Evolutionary conservation across 2,797 vertebrate species (phyloP).

Genomic region (Pogoniulus pusillus): DNA sequence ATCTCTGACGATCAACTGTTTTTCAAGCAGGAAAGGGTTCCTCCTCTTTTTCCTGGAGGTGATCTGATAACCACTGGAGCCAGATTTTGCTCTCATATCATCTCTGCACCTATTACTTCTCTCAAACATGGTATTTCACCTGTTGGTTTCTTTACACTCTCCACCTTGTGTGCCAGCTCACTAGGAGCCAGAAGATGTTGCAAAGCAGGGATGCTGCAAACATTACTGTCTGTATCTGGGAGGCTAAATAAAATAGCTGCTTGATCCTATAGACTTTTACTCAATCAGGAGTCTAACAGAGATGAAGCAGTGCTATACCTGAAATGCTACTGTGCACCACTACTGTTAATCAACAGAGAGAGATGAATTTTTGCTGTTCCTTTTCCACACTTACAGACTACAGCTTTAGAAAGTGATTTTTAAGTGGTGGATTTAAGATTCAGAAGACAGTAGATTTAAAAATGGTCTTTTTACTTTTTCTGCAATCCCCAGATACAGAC

Average conservation of each 20-base stretch:
- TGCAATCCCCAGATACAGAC: background rate
- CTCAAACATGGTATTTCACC: background rate
- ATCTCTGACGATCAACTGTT: background rate
- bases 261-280: background rate
- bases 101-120: background rate
- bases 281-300: background rate
- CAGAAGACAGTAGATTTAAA: background rate
- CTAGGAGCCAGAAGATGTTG: background rate
- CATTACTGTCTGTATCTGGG: background rate
- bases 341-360: background rate
- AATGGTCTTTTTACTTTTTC: background rate
- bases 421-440: background rate
- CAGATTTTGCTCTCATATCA: background rate
- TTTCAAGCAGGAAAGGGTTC: background rate
- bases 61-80: background rate
- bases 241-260: background rate
- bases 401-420: background rate
- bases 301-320: background rate
- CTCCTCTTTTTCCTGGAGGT: accelerated
- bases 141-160: background rate
- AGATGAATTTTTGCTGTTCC: background rate
- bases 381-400: background rate
- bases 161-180: background rate
- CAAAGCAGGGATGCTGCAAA: background rate
- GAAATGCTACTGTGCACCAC: background rate